Evolutionary conservation across 2,113 vertebrate species (phyloP), one percentile per base, ranked within the genome.

Genomic region (Pseudorasbora parva): DNA sequence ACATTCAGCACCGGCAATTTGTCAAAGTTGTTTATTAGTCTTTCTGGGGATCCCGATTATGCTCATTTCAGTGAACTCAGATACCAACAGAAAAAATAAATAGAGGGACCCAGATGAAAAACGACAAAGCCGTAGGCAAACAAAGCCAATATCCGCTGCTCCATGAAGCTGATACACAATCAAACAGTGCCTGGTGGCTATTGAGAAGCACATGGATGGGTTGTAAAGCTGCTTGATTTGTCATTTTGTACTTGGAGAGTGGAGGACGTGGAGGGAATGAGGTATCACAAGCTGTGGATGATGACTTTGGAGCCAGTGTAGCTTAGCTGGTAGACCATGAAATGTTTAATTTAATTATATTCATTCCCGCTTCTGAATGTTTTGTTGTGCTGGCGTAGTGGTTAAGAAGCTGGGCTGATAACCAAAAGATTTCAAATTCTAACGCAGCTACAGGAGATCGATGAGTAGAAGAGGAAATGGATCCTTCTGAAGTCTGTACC

Each of bases 131-230:
- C 82, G 57, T 56, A 75, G 83, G 85, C 68, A 60, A 85, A 83
- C 43, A 64, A 81, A 85, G 85, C 71, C 82, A 83, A 84, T 80
- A 87, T 75, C 79, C 72, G 45, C 76, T 82, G 60, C 85, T 87
- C 85, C 69, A 51, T 77, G 51, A 30, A 56, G 74, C 85, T 76
- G 69, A 76, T 85, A 75, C 78, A 79, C 87, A 84, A 83, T 84
- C 82, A 56, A 64, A 41, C 73, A 57, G 68, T 27, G 69, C 47
- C 81, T 80, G 49, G 10, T 69, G 84, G 84, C 69, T 47, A 17
- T 27, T 56, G 43, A 27, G 77, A 82, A 41, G 60, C 60, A 62
- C 60, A 68, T 7, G 30, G 54, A 82, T 60, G 49, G 71, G 45
- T 71, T 64, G 73, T 83, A 77, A 37, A 84, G 85, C 30, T 17